Evolutionary conservation across 1,140 invertebrate species (phyloP).

Genomic region (Lutraria rhynchaena): DNA sequence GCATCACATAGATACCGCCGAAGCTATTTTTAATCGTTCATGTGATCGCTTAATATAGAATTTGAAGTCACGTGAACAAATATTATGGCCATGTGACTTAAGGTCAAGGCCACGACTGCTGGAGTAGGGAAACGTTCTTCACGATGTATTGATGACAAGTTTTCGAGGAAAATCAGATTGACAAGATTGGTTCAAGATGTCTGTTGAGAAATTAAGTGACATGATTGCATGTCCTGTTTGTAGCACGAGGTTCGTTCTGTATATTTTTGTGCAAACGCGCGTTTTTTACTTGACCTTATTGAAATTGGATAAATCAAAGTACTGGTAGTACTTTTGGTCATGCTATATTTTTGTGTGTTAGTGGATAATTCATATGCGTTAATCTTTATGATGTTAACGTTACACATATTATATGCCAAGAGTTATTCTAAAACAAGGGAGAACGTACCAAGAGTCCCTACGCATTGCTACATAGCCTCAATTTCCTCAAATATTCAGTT

Average conservation of each 20-base stretch:
- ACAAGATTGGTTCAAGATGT: no score
- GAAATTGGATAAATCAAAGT: neutral
- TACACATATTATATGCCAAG: no score
- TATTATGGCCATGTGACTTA: constrained; percentile 28
- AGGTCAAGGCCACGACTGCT: constrained; percentile 19
- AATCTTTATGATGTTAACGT: neutral
- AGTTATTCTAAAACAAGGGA: no score
- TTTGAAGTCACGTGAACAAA: neutral
- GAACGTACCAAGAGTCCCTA: no score
- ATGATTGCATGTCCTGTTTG: neutral
- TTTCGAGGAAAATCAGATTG: no score
- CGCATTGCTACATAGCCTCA: no score
- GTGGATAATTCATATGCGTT: neutral
- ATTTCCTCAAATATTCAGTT: no score
- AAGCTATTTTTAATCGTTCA: constrained; percentile 8
- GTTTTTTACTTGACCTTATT: constrained; percentile 6
- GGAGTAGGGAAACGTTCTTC: no score
- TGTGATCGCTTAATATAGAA: constrained; percentile 15
- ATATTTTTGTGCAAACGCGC: neutral
- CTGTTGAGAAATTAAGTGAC: neutral
- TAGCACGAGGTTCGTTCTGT: neutral
- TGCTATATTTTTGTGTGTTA: neutral
- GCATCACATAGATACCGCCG: no score
- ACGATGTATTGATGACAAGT: no score
- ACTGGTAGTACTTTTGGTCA: neutral